phyloP scores from a whole-genome alignment of 2,797 vertebrate species.

The Coendou prehensilis region DNA sequence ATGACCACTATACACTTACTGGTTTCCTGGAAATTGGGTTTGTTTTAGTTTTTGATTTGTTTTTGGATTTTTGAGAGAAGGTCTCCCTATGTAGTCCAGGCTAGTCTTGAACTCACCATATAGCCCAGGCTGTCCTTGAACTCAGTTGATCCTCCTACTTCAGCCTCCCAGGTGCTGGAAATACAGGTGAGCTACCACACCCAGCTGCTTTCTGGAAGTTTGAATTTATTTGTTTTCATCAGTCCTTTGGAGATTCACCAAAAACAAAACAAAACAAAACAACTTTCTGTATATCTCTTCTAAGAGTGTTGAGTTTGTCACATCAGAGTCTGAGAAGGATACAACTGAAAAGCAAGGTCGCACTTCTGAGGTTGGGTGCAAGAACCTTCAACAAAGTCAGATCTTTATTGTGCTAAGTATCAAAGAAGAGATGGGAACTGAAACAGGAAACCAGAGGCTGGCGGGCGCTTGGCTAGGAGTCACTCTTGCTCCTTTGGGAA shows the following conservation, averaged over 20 bases:
- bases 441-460: neutral
- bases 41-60: neutral
- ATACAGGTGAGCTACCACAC: neutral
- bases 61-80: neutral
- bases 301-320: slow-evolving; percentile 5
- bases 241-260: neutral
- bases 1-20: neutral
- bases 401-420: neutral
- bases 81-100: neutral
- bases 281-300: neutral
- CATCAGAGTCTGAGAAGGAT: neutral
- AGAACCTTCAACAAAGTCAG: neutral
- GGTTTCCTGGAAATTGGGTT: slow-evolving; percentile 30
- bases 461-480: neutral
- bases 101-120: neutral
- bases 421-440: neutral
- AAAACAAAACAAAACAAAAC: neutral
- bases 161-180: neutral
- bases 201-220: slow-evolving; percentile 47
- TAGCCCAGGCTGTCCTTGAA: neutral
- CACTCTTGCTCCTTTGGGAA: neutral
- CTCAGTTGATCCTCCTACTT: neutral
- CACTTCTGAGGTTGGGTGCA: neutral
- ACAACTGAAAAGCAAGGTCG: neutral
- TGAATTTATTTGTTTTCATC: slow-evolving; percentile 36